Evolutionary conservation across 1,140 invertebrate genomes (phyloP), one percentile per base, ranked within the genome.

Genomic region (Drosophila orena): DNA sequence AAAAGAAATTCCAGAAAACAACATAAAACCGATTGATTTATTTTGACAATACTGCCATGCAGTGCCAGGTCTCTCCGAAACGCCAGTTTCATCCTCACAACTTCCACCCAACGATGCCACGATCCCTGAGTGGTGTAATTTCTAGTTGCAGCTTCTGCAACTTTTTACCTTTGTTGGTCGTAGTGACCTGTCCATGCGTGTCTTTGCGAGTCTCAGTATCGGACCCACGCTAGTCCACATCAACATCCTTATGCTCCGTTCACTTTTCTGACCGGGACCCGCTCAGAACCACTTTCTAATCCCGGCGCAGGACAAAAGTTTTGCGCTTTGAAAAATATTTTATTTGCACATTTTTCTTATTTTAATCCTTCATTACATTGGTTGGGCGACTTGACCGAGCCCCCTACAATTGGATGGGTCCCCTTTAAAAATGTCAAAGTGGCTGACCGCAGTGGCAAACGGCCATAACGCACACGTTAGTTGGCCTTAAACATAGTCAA

Each of bases 21-120:
- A 81, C 89, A 91, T 90, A 90, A 90, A 90, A 81, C 86, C 86
- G 88, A 90, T 90, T 90, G 86, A 90, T 90, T 90, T 90, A 90
- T 90, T 90, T 90, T 90, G 86, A 90, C 86, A 90, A 90, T 90
- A 71, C 86, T 76, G 73, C 81, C 68, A 60, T 77, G 83, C 79
- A 88, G 62, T 53, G 76, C 43, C 64, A 44, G 49, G 52, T 43
- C 44, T n/a, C 37, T 12, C 4, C 17, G 40, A 12, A 44, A 6
- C 12, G 12, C 42, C 22, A 46, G 10, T 7, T 37, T 20, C 47
- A 47, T 11, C 27, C 27, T 30, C 27, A 30, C 27, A 30, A 30
- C 27, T 15, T 12, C 20, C 17, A 20, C 42, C 70, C 52, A 50
- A 24, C 30, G 43, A 50, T 42, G 38, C 56, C 65, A 49, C 49